A percentile compares a stretch with the other conserved stretches of the same genome.
These are phyloP conservation scores for Cyclopterus lumpus DNA, from an alignment of 2,797 vertebrate species.

Conservation along the genomic window DNA sequence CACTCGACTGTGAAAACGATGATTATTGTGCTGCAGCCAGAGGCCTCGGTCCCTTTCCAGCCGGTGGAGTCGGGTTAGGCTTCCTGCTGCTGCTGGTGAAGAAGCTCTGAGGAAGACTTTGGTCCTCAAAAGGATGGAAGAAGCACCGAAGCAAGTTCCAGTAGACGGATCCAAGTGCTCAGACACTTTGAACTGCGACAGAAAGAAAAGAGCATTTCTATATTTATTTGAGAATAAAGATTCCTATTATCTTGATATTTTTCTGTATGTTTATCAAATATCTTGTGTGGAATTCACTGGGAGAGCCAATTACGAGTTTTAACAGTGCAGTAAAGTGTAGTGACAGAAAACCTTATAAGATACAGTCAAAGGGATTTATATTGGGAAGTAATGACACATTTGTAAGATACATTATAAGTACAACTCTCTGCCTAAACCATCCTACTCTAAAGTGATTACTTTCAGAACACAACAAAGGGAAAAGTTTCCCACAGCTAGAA, in stretches of 20 bases:
- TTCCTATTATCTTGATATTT: neutral
- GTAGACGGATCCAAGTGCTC: neutral
- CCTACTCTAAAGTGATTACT: neutral
- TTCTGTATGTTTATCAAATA: neutral
- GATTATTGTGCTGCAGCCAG: conserved; percentile 39
- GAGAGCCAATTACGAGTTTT: neutral
- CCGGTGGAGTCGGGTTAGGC: conserved; percentile 30
- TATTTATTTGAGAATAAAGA: neutral
- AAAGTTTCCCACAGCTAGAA: no score
- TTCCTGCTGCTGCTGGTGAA: conserved; percentile 38
- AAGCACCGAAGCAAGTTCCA: conserved; percentile 13
- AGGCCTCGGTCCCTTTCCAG: conserved; percentile 45
- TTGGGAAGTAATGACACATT: neutral
- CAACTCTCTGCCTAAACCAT: neutral
- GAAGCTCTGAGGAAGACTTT: conserved; percentile 26
- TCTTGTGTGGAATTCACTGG: neutral
- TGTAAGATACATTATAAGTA: neutral
- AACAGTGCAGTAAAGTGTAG: neutral
- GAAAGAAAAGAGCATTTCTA: neutral
- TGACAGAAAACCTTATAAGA: neutral
- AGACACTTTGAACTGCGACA: conserved; percentile 14
- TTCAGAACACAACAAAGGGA: no score
- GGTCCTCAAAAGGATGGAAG: conserved; percentile 34
- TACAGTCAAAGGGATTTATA: neutral
- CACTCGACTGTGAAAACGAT: conserved; percentile 10